Evolutionary conservation across 2,888 invertebrate species (phyloP).

Genomic region (Galeruca laticollis): DNA sequence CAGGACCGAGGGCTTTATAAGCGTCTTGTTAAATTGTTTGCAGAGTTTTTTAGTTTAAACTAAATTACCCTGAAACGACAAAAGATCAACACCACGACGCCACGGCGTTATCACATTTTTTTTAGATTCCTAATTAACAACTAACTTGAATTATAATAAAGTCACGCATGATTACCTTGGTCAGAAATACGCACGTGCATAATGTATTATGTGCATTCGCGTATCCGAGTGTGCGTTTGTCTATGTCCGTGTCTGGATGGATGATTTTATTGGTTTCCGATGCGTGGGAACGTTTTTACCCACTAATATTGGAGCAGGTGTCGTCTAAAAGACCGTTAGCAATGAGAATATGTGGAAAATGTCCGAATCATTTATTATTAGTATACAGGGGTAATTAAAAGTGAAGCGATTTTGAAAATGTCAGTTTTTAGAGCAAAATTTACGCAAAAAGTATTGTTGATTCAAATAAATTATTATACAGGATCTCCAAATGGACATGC

Average conservation of each 20-base stretch:
- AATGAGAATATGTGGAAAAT: constrained; percentile 13
- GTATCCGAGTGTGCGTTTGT: constrained; percentile 1
- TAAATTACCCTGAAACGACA: too few species aligned
- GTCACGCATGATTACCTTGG: constrained; percentile 12
- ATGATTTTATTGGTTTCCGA: constrained; percentile 38
- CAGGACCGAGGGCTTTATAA: too few species aligned
- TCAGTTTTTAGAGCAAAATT: too few species aligned
- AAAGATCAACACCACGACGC: too few species aligned
- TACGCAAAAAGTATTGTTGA: too few species aligned
- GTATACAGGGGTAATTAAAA: background rate
- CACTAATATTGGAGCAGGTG: constrained; percentile 35
- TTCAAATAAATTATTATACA: too few species aligned
- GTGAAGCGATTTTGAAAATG: too few species aligned
- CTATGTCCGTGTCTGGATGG: constrained; percentile 14
- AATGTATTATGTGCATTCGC: background rate
- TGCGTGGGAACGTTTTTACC: constrained; percentile 44
- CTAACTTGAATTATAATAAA: background rate
- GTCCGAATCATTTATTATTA: background rate
- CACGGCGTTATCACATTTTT: too few species aligned
- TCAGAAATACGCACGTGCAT: constrained; percentile 17
- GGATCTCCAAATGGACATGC: too few species aligned
- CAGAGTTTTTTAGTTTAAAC: too few species aligned
- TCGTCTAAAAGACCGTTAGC: constrained; percentile 37
- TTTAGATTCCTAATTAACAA: background rate
- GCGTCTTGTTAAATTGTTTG: too few species aligned